Evolutionary conservation across 2,113 vertebrate genomes (phyloP), one percentile per base, ranked within the genome.

Genomic region (Empidonax traillii): DNA sequence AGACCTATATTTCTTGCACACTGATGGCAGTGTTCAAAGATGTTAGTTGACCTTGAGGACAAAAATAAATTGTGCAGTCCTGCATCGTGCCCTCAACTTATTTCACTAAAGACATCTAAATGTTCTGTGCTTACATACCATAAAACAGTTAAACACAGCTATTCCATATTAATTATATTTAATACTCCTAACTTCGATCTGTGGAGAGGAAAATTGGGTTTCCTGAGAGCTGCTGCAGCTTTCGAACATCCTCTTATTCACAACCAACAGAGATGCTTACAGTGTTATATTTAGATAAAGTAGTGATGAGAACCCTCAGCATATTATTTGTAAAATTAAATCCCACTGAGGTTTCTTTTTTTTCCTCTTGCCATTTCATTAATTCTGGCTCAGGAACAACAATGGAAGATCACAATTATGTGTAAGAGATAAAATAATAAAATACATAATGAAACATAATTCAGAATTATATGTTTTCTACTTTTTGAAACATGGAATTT

Each of bases 161-260:
- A 90, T 83, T 84, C 85, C 85, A 81, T 87, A 95, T 93, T 92
- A 96, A 94, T 90, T 90, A 46, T 65, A 90, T 84, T 90, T 95
- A 93, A 91, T 95, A 66, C 65, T 81, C 84, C 79, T 68, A 78
- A 65, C 79, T 95, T 94, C 18, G 27, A 92, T 94, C 86, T 95
- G 88, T 75, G 91, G 87, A 89, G 68, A 78, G 44, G 76, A 93
- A 96, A 96, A 95, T 87, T 93, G 82, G 92, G 92, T 96, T 97
- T 92, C 73, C 85, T 8, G 13, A 89, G 88, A 92, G 83, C 79
- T 94, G 72, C 75, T 92, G 63, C 67, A 91, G 67, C 93, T 88
- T 93, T 88, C 84, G 93, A 96, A 82, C 91, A 89, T 89, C 69
- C 78, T 91, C 89, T 82, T 91, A 91, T 82, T 94, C 93, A 89